phyloP scores from a whole-genome alignment of 2,113 vertebrate species.

The Lanius collurio region DNA sequence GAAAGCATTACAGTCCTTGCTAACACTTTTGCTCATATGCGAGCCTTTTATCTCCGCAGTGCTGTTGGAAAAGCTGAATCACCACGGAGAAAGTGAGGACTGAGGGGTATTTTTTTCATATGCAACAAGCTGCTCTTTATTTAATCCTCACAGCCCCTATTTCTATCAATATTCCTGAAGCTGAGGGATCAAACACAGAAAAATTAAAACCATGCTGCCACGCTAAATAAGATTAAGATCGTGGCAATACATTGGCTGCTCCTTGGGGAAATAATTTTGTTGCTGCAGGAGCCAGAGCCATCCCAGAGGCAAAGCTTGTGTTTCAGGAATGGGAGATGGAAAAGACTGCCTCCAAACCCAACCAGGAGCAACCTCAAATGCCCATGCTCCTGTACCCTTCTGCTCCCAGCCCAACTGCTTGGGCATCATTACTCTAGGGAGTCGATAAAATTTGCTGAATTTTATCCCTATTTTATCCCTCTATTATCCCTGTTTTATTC shows the following conservation, averaged over 20 bases:
- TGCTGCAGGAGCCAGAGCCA: background rate
- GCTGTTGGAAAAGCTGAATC: conserved; percentile 45
- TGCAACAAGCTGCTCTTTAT: conserved; percentile 9
- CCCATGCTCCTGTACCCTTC: fast-evolving
- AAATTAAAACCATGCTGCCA: conserved; percentile 60
- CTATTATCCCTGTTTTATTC: background rate
- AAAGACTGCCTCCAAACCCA: background rate
- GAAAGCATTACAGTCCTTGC: background rate
- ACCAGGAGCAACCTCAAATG: background rate
- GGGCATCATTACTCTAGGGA: background rate
- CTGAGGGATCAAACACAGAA: conserved; percentile 34
- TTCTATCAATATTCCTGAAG: conserved; percentile 21
- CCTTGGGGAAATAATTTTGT: conserved; percentile 10
- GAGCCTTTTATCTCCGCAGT: conserved; percentile 23
- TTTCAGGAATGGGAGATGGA: background rate
- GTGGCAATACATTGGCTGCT: conserved; percentile 27
- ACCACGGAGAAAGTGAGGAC: background rate
- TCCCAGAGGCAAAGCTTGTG: background rate
- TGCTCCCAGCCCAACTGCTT: background rate
- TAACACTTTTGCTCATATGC: background rate
- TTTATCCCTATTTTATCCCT: background rate
- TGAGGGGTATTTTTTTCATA: background rate
- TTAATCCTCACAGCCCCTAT: conserved; percentile 32
- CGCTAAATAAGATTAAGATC: conserved; percentile 40
- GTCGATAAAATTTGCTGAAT: background rate